Evolutionary conservation across 1,140 invertebrate genomes (phyloP), one percentile per base, ranked within the genome.

Genomic region (Brachionus rotundiformis): DNA sequence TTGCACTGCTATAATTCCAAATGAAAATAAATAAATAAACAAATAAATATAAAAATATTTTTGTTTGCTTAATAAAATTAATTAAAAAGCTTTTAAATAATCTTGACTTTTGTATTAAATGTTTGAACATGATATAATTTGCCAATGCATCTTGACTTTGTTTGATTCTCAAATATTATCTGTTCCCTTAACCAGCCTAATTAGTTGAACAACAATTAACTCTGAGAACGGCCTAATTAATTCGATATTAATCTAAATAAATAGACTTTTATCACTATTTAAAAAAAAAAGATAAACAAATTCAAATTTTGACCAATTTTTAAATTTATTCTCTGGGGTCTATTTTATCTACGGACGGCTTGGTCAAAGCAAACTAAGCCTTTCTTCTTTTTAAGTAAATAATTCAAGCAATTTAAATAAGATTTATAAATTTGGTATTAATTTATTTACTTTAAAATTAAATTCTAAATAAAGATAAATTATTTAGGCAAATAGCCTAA

Each of bases 1-100:
- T 36, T 19, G 63, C 31, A 68, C 63, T 68, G 63, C 63, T 68
- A 33, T 68, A 68, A 68, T 68, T 33, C 63, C 33, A 36, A 36
- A 68, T 36, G 33, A 68, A 68, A 68, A 68, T 68, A 68, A 68
- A 68, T 29, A 63, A n/a, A n/a, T n/a, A 59, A 63, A 63, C n/a
- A 29, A 29, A 29, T 63, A 29, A 29, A 63, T 16, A 31, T 16
- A 29, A 29, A 63, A 27, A 31, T 16, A 63, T 19, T 36, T 68
- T 68, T 68, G 31, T 68, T 68, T 68, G 63, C 27, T 68, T 36
- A 68, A 23, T 68, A 23, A 68, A 33, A 33, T 33, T 33, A 33
- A 33, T 33, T 33, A 33, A 68, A 68, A 68, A 68, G 63, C 63
- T 68, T 68, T 68, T 33, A 36, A 36, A 33, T 68, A 63, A 33